A percentile compares a stretch with the other conserved stretches of the same genome.
Evolutionary conservation across 2,888 invertebrate genomes (phyloP).

Genomic region (Eupithecia exiguata): DNA sequence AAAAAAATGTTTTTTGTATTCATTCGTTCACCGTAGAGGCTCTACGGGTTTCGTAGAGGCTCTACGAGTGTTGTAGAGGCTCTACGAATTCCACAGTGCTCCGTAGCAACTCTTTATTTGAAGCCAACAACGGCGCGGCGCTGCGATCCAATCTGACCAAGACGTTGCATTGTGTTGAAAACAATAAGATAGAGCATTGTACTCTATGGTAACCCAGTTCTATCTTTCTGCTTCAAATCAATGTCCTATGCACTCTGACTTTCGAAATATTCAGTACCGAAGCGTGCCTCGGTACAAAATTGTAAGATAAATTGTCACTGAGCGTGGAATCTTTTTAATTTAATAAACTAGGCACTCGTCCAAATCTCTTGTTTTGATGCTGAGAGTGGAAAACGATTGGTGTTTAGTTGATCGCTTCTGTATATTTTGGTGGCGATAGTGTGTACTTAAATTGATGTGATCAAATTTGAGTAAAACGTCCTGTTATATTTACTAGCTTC

Average conservation of each 20-base stretch:
- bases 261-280: not conserved
- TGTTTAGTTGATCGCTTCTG: not conserved
- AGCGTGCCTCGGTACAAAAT: not conserved
- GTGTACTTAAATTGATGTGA: not conserved
- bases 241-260: slow-evolving; percentile 1
- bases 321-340: not conserved
- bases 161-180: slow-evolving; percentile 13
- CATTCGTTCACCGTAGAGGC: slow-evolving; percentile 15
- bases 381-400: not conserved
- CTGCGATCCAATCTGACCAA: slow-evolving; percentile 21
- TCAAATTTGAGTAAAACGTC: no score
- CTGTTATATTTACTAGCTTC: no score
- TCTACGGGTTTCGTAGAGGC: slow-evolving; percentile 24
- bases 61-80: slow-evolving; percentile 24
- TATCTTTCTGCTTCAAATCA: slow-evolving; percentile 8
- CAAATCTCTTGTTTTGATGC: not conserved
- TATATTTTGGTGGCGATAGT: not conserved
- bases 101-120: not conserved
- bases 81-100: slow-evolving; percentile 7
- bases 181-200: slow-evolving; percentile 13
- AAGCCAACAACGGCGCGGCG: slow-evolving; percentile 21
- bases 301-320: not conserved
- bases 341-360: not conserved
- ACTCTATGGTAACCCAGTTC: slow-evolving; percentile 9
- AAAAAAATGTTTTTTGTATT: no score